phyloP scores from a whole-genome alignment of 1,140 invertebrate species.

The Penaeus chinensis region DNA sequence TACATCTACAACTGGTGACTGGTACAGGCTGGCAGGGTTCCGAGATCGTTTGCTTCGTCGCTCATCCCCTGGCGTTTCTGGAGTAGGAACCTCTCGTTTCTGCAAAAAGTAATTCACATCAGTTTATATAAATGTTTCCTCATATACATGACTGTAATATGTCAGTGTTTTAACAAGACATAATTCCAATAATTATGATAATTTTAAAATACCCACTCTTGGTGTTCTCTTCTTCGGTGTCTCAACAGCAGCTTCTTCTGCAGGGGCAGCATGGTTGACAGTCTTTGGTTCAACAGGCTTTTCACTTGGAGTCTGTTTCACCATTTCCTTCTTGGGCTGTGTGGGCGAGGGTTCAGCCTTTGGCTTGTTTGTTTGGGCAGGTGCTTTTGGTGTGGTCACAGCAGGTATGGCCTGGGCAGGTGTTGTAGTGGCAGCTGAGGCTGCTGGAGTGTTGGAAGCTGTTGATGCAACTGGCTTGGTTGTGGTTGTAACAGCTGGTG shows the following conservation, averaged over 20 bases:
- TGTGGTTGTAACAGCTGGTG: conserved; percentile 63
- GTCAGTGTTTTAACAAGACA: neutral
- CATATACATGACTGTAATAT: neutral
- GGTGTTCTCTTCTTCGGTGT: conserved; percentile 47
- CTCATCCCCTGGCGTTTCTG: conserved; percentile 51
- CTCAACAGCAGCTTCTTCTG: neutral
- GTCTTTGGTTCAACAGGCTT: conserved; percentile 32
- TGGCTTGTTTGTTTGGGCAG: conserved; percentile 23
- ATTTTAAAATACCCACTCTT: conserved; percentile 18
- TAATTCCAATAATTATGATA: too few species aligned
- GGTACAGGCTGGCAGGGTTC: conserved; percentile 81
- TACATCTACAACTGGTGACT: conserved; percentile 83
- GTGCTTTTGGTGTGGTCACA: conserved; percentile 54
- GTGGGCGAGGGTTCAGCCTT: conserved; percentile 23
- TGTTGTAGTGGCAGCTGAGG: conserved; percentile 33
- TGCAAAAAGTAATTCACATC: conserved; percentile 23
- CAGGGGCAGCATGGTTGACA: conserved; percentile 27
- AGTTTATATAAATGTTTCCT: neutral
- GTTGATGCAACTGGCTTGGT: conserved; percentile 62
- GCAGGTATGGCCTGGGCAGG: conserved; percentile 13
- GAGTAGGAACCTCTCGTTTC: conserved; percentile 49
- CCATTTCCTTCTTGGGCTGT: conserved; percentile 34
- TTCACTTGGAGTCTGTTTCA: neutral
- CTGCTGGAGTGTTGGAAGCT: conserved; percentile 56
- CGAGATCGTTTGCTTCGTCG: conserved; percentile 71